Base-by-base conservation (phyloP, 2,113 vertebrate genomes). In the Hassar affinis region DNA sequence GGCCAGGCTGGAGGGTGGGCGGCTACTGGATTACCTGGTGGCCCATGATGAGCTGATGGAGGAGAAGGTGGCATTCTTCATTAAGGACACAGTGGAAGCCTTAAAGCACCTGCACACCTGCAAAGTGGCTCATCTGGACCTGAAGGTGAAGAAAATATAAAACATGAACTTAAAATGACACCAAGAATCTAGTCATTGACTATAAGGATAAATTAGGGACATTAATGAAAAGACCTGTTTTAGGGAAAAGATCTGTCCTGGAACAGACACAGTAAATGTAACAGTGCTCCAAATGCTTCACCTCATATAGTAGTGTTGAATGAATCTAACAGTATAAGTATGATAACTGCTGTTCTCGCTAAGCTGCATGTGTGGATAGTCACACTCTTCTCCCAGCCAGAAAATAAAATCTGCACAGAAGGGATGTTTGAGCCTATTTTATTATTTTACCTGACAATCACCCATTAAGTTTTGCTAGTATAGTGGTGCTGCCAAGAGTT, bases 21-120 rank as follows among this genome's bases (percentile, higher is more conserved):
- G 96, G 33, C 92, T 99, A 83, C 91, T 99, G 12, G 98, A 99
- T 84, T 98, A 97, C 79, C 93, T 99, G n/a, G 96, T 97, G 84
- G 96, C 97, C 85, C 97, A 98, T 0, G 98, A 98, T 86, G 96
- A 98, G 86, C 91, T 99, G 45, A 98, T 99, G 97, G 98, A 99
- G 89, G 98, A 99, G 82, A 98, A 97, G 87, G 96, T 99, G 4
- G 96, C 97, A 0, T 99, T 97, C 89, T 99, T 98, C 15, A 94
- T 99, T 51, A 94, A 95, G 84, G 97, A 98, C 83, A 97, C 95
- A 1, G 93, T 97, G 89, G 97, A 98, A 88, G 98, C 97, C 0
- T 89, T 99, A 83, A 97, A 98, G 88, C 97, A 99, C 84, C 96
- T 99, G 79, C 98, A 99, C 87, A 99, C 96, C 87, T 99, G 98